Percentiles rank a stretch among this genome's conserved stretches.
Conservation (phyloP, 2,113 vertebrate species). For the Athene cunicularia region DNA sequence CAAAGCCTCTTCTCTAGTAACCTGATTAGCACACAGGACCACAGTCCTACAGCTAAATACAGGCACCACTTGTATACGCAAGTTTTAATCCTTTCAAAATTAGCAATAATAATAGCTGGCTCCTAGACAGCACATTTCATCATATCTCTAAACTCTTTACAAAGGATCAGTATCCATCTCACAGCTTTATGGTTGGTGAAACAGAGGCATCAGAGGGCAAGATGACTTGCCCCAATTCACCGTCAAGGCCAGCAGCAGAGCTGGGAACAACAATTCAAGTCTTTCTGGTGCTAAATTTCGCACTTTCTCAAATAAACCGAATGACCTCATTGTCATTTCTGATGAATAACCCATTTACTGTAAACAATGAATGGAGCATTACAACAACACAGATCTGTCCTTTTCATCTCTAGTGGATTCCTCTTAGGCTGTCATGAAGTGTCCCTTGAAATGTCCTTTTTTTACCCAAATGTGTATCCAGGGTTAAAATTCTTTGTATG, state of each 20-base stretch:
- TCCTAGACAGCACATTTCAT: not conserved
- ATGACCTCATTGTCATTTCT: not conserved
- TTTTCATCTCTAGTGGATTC: constrained; percentile 10
- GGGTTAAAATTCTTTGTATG: constrained; percentile 52
- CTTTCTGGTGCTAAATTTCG: constrained; percentile 1
- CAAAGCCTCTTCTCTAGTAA: not conserved
- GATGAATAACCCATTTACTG: not conserved
- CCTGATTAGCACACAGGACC: not conserved
- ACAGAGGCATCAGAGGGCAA: not conserved
- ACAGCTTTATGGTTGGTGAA: not conserved
- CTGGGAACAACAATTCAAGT: not conserved
- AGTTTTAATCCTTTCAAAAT: not conserved
- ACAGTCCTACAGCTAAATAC: not conserved
- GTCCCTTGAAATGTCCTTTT: constrained; percentile 27
- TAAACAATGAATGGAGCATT: not conserved
- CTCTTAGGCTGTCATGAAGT: not conserved
- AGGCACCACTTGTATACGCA: not conserved
- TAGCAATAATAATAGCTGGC: not conserved
- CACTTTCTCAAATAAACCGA: not conserved
- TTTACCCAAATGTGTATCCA: not conserved
- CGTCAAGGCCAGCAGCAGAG: not conserved
- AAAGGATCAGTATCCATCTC: not conserved
- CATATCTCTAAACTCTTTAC: not conserved
- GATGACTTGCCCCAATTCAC: not conserved
- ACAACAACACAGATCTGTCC: not conserved